phyloP scores from a whole-genome alignment of 2,113 vertebrate genomes.

The Electrona antarctica region DNA sequence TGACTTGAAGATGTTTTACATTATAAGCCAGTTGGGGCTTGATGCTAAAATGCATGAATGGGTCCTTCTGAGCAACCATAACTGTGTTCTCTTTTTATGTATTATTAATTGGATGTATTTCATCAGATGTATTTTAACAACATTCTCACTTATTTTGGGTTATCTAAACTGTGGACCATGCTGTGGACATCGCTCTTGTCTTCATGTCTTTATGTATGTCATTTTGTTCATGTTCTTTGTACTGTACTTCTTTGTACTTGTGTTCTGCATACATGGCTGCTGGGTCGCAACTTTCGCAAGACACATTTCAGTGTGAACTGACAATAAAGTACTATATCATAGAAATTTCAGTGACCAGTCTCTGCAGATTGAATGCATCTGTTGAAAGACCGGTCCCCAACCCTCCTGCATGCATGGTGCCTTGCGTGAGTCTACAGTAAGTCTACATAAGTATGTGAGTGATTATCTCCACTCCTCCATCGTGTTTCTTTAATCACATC shows the following conservation, averaged over 20 bases:
- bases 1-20: neutral
- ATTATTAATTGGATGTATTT: neutral
- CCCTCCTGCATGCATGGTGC: slow-evolving; percentile 6
- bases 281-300: neutral
- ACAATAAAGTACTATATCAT: neutral
- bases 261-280: too few relatives aligned
- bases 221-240: too few relatives aligned
- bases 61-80: neutral
- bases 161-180: neutral
- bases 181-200: slow-evolving; percentile 16
- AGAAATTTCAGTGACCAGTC: slow-evolving; percentile 18
- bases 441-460: neutral
- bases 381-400: slow-evolving; percentile 1
- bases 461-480: slow-evolving; percentile 37
- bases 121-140: neutral
- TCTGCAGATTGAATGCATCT: slow-evolving; percentile 38
- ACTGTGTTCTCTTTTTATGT: neutral
- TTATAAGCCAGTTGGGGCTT: neutral
- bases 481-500: slow-evolving; percentile 60
- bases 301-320: neutral
- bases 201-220: neutral
- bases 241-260: too few relatives aligned
- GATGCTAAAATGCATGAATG: neutral
- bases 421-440: slow-evolving; percentile 27
- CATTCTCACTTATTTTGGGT: neutral